phyloP scores from a whole-genome alignment of 2,888 invertebrate species.

The Ophraella communa region DNA sequence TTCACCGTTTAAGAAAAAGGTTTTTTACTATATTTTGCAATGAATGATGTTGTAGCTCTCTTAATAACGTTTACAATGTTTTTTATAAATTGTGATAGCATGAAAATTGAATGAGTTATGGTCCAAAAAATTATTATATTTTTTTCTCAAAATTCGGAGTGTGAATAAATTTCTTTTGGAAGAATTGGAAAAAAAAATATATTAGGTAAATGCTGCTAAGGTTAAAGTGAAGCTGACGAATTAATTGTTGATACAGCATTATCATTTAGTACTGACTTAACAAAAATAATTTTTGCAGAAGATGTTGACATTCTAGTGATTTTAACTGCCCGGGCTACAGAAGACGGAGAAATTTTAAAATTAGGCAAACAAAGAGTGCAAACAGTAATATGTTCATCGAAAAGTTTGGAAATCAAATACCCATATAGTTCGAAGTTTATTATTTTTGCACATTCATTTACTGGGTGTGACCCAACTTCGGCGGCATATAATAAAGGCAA shows the following conservation, averaged over 20 bases:
- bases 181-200: slow-evolving; percentile 1
- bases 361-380: not conserved
- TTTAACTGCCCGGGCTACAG: not conserved
- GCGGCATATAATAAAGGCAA: slow-evolving; percentile 10
- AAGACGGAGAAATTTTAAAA: not conserved
- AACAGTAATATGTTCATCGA: not conserved
- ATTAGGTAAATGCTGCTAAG: not conserved
- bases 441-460: not conserved
- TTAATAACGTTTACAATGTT: no score
- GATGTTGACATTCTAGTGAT: not conserved
- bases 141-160: no score
- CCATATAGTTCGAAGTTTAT: not conserved
- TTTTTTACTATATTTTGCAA: no score
- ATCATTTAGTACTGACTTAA: not conserved
- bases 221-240: not conserved
- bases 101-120: no score
- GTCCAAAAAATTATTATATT: no score
- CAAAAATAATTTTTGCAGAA: slow-evolving; percentile 3
- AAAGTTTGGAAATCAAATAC: not conserved
- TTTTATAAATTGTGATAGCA: no score
- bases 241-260: not conserved
- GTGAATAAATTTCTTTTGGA: not conserved
- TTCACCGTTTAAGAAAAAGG: no score
- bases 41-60: no score
- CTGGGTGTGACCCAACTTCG: slow-evolving; percentile 13